phyloP scores from a whole-genome alignment of 2,797 vertebrate species.

The Chrosomus eos region DNA sequence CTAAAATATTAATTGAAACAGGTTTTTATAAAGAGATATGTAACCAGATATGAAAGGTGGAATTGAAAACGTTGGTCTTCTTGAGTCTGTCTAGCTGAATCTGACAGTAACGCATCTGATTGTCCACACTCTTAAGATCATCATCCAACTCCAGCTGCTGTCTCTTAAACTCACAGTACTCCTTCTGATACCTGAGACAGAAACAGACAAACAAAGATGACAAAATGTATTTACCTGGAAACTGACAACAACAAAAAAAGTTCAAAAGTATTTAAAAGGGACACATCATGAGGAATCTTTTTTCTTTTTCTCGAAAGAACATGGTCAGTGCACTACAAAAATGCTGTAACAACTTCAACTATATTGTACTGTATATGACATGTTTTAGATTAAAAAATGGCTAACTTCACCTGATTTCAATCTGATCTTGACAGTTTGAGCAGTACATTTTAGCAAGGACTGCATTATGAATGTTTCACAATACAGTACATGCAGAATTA shows the following conservation, averaged over 20 bases:
- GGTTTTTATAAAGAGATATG: not conserved
- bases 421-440: not conserved
- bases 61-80: slow-evolving; percentile 98
- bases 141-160: slow-evolving; percentile 97
- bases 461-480: not conserved
- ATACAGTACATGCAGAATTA: not conserved
- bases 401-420: not conserved
- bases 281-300: not conserved
- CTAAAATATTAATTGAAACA: not conserved
- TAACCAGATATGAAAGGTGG: slow-evolving; percentile 98
- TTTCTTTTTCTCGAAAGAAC: not conserved
- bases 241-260: not conserved
- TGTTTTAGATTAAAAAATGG: not conserved
- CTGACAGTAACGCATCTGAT: slow-evolving; percentile 98
- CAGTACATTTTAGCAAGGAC: not conserved
- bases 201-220: not conserved
- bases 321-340: not conserved
- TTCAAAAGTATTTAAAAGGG: not conserved
- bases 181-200: slow-evolving; percentile 89
- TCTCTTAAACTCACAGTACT: slow-evolving; percentile 97
- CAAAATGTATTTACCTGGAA: not conserved
- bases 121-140: slow-evolving; percentile 96
- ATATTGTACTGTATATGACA: not conserved
- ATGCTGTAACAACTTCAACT: not conserved
- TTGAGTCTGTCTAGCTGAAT: slow-evolving; percentile 93